These are phyloP conservation scores for Bombus waltoni DNA, from an alignment of 1,140 invertebrate species.

Conservation along the genomic window DNA sequence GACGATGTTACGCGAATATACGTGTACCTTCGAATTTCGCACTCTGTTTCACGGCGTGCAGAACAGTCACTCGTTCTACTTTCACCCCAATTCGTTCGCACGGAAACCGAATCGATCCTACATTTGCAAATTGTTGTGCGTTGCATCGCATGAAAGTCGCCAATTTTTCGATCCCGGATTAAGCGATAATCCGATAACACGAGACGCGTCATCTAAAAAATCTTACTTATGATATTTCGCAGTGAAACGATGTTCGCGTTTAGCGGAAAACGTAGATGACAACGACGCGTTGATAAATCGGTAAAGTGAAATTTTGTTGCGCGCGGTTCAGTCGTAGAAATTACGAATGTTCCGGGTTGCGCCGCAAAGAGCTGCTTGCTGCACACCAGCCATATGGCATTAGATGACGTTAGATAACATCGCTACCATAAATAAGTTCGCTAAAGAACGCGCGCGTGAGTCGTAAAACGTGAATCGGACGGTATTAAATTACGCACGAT, in stretches of 20 bases:
- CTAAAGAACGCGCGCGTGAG: neutral
- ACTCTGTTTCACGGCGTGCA: conserved; percentile 58
- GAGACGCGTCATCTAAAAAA: neutral
- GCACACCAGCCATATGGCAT: neutral
- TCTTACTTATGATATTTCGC: neutral
- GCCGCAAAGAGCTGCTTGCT: neutral
- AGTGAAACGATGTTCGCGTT: neutral
- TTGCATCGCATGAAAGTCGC: neutral
- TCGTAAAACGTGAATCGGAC: neutral
- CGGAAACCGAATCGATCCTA: conserved; percentile 36
- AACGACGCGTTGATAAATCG: neutral
- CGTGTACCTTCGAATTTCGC: conserved; percentile 52
- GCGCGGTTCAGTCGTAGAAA: neutral
- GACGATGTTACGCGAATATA: conserved; percentile 5
- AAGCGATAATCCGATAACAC: neutral
- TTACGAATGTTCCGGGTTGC: neutral
- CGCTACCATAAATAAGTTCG: neutral
- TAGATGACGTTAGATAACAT: neutral
- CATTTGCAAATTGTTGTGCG: neutral
- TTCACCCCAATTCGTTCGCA: conserved; percentile 53
- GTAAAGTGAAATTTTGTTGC: neutral
- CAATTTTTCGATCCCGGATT: neutral
- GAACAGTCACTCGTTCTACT: conserved; percentile 57
- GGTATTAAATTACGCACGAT: neutral
- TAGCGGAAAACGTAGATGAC: neutral